Evolutionary conservation across 2,113 vertebrate genomes (phyloP).

Genomic region (Hiodon tergisus): DNA sequence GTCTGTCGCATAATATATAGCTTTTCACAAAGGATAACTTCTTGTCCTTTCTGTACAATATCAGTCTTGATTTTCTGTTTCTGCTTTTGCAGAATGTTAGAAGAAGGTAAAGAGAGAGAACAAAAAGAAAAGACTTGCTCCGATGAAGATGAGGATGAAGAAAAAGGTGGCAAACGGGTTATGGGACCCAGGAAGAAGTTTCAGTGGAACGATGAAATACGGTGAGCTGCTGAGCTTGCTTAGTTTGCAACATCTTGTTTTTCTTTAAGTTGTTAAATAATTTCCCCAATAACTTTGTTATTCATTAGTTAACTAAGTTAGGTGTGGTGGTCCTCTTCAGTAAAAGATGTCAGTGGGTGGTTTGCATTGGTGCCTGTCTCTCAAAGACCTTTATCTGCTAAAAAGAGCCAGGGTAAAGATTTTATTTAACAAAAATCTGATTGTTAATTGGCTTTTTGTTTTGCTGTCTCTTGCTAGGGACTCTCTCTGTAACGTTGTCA

Average conservation of each 20-base stretch:
- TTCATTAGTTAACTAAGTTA: no score
- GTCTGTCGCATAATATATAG: no score
- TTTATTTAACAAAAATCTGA: not conserved
- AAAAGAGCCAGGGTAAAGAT: not conserved
- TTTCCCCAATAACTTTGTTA: no score
- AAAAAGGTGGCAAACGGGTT: slow-evolving; percentile 67
- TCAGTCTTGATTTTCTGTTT: no score
- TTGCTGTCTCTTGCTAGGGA: slow-evolving; percentile 57
- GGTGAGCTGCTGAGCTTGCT: slow-evolving; percentile 54
- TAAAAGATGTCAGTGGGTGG: no score
- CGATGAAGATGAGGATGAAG: slow-evolving; percentile 75
- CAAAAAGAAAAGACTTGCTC: slow-evolving; percentile 62
- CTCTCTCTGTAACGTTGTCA: slow-evolving; percentile 74
- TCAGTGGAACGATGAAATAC: slow-evolving; percentile 89
- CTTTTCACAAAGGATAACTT: no score
- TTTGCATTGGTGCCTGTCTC: no score
- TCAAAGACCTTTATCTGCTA: no score
- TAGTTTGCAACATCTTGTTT: no score
- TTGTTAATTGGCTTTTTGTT: not conserved
- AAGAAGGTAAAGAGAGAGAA: slow-evolving; percentile 77
- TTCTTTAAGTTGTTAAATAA: no score
- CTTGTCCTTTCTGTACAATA: no score
- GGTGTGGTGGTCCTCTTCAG: no score
- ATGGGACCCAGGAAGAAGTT: slow-evolving; percentile 83
- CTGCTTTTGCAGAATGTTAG: slow-evolving; percentile 62